Conservation (phyloP, 2,113 vertebrate genomes). For the Natator depressus region DNA sequence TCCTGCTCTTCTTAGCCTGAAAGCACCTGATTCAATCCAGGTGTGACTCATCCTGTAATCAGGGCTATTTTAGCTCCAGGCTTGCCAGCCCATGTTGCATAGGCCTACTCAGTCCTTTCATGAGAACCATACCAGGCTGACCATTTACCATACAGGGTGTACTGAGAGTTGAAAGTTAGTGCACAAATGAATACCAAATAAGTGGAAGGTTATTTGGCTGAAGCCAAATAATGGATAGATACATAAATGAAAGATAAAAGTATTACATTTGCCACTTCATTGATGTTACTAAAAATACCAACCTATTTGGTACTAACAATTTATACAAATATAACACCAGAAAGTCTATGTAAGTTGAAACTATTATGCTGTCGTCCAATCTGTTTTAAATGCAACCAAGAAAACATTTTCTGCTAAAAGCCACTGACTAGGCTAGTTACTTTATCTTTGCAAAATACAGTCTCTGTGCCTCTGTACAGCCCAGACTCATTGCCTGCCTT, state of each 20-base stretch:
- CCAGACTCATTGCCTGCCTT: conserved; percentile 25
- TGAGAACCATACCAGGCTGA: background rate
- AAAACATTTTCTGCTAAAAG: conserved; percentile 1
- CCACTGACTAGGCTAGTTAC: conserved; percentile 13
- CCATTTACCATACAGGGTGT: background rate
- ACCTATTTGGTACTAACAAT: background rate
- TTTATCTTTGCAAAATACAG: background rate
- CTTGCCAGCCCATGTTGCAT: background rate
- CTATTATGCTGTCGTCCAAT: background rate
- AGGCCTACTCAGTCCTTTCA: background rate
- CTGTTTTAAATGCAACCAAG: background rate
- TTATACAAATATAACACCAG: background rate
- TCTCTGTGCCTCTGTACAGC: background rate
- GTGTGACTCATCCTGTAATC: too few relatives aligned
- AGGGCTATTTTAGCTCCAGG: too few relatives aligned
- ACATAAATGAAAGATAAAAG: background rate
- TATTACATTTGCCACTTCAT: background rate
- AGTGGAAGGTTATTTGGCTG: background rate
- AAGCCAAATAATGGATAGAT: background rate
- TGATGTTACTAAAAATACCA: background rate
- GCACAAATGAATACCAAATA: background rate
- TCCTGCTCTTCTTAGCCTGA: too few relatives aligned
- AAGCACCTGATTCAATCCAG: too few relatives aligned
- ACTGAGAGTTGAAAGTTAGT: background rate
- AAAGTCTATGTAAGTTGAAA: background rate